Evolutionary conservation across 37 sponge, comb jelly and placozoan genomes (phyloP).

Genomic region (Petrosia ficiformis): DNA sequence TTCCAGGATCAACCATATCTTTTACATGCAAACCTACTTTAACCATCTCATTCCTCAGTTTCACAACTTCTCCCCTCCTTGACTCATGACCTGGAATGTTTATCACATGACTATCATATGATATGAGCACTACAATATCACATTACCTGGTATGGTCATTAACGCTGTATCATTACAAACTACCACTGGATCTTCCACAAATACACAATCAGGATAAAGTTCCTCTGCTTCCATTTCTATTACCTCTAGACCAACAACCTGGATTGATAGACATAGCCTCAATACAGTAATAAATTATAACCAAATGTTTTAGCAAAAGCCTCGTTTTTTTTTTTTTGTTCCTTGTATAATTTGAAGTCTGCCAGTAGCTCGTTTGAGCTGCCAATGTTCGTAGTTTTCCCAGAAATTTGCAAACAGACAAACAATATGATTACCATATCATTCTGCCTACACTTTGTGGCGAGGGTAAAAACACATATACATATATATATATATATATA

Average conservation of each 20-base stretch:
- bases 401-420: too few relatives aligned
- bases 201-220: conserved; percentile 78
- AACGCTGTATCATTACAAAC: conserved; percentile 67
- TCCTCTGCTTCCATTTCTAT: conserved; percentile 65
- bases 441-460: too few relatives aligned
- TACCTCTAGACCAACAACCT: conserved; percentile 37
- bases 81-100: conserved; percentile 50
- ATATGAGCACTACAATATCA: too few relatives aligned
- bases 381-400: too few relatives aligned
- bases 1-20: conserved; percentile 59
- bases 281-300: neutral
- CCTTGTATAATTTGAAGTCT: too few relatives aligned
- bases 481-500: too few relatives aligned
- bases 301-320: neutral
- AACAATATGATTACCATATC: too few relatives aligned
- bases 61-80: conserved; percentile 53
- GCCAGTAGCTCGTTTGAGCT: too few relatives aligned
- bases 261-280: neutral
- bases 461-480: too few relatives aligned
- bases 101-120: too few relatives aligned
- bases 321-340: too few relatives aligned
- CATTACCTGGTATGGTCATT: conserved; percentile 42
- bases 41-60: conserved; percentile 37
- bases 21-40: conserved; percentile 48
- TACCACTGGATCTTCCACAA: conserved; percentile 83